These are phyloP conservation scores for Latrodectus hesperus DNA, from an alignment of 2,888 invertebrate genomes.

Conservation along the genomic window DNA sequence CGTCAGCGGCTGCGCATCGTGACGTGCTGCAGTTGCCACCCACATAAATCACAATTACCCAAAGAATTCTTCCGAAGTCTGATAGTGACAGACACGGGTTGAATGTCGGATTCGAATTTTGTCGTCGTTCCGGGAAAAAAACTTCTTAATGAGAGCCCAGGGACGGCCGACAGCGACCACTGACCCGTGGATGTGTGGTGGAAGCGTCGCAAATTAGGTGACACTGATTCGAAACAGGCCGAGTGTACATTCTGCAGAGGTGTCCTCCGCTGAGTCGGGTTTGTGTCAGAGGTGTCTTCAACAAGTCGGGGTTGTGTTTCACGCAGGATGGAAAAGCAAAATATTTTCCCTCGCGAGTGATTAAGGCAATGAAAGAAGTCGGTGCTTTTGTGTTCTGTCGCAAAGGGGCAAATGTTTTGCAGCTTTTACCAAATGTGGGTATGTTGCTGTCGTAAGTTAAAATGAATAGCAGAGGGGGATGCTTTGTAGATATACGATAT, in stretches of 20 bases:
- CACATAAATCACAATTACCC: background rate
- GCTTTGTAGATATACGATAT: background rate
- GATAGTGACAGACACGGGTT: too few relatives aligned
- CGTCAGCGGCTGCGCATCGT: background rate
- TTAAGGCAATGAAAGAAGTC: constrained; percentile 3
- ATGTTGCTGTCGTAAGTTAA: background rate
- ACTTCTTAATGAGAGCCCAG: background rate
- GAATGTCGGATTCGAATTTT: background rate
- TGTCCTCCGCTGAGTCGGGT: constrained; percentile 28
- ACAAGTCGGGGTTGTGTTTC: background rate
- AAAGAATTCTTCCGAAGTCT: background rate
- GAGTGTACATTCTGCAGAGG: background rate
- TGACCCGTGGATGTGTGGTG: constrained; percentile 12
- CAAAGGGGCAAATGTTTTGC: background rate
- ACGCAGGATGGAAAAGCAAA: background rate
- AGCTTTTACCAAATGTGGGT: background rate
- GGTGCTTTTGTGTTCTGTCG: background rate
- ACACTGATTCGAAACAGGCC: constrained; percentile 50
- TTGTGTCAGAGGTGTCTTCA: background rate
- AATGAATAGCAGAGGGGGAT: too few relatives aligned
- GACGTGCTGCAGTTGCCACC: background rate
- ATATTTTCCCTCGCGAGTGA: constrained; percentile 22
- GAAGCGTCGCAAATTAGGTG: constrained; percentile 42
- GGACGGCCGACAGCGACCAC: constrained; percentile 23
- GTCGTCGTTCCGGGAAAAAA: background rate